Percentiles rank a stretch among this genome's conserved stretches.
Evolutionary conservation across 2,113 vertebrate genomes (phyloP).

Genomic region (Dicentrarchus labrax): DNA sequence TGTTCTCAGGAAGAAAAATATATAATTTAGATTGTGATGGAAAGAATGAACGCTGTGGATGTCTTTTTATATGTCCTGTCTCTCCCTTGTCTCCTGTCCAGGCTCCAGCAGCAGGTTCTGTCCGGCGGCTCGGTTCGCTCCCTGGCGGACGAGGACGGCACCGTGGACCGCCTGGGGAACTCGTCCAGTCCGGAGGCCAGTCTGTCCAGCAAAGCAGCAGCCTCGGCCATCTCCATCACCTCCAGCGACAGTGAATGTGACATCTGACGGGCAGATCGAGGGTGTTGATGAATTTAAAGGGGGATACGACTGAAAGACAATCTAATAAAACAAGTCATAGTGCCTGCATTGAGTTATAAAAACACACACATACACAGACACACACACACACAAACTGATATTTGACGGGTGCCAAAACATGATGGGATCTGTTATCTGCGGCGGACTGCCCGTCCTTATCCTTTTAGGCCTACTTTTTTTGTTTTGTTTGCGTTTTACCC

Average conservation of each 20-base stretch:
- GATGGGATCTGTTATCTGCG: constrained; percentile 69
- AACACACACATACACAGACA: constrained; percentile 45
- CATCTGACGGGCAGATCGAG: constrained; percentile 87
- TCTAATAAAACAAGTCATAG: constrained; percentile 83
- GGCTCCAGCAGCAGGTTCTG: constrained; percentile 97
- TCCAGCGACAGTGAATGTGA: constrained; percentile 99
- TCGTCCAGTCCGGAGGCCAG: constrained; percentile 95
- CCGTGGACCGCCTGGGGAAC: constrained; percentile 89
- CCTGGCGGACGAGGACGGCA: constrained; percentile 90
- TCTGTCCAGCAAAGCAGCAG: constrained; percentile 96
- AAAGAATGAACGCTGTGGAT: background rate
- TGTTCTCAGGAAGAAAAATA: background rate
- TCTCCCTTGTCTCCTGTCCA: constrained; percentile 74
- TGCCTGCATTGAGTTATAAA: constrained; percentile 82
- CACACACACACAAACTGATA: constrained; percentile 58
- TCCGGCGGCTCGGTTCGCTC: constrained; percentile 92
- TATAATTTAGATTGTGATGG: background rate
- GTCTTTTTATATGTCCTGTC: background rate
- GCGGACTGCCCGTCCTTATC: constrained; percentile 73
- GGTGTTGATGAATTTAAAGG: constrained; percentile 58
- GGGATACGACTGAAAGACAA: constrained; percentile 82
- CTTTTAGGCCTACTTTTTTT: constrained; percentile 73
- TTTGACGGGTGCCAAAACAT: constrained; percentile 79
- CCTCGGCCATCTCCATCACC: constrained; percentile 99
- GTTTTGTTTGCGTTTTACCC: constrained; percentile 72